A percentile compares a stretch with the other conserved stretches of the same genome.
Evolutionary conservation across 2,113 vertebrate genomes (phyloP).

Genomic region (Phoxinus phoxinus): DNA sequence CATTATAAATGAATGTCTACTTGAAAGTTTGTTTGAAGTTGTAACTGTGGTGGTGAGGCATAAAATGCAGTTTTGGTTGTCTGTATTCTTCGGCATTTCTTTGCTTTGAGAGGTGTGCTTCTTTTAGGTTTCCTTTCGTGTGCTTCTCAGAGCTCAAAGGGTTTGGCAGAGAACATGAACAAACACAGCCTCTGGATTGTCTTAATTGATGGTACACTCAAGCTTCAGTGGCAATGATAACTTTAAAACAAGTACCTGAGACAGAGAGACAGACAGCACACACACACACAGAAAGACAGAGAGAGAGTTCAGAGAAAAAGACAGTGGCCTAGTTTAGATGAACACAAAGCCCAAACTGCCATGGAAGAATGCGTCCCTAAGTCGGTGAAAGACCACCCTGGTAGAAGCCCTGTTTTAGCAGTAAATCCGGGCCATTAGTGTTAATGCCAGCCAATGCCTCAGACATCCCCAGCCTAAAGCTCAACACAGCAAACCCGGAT

Average conservation of each 20-base stretch:
- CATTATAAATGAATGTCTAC: constrained; percentile 14
- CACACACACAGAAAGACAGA: constrained; percentile 27
- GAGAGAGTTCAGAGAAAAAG: constrained; percentile 44
- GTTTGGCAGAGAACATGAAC: constrained; percentile 42
- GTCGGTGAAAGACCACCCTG: constrained; percentile 70
- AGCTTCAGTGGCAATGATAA: constrained; percentile 50
- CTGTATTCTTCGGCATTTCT: constrained; percentile 18
- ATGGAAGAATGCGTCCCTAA: constrained; percentile 68
- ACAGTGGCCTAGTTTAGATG: constrained; percentile 58
- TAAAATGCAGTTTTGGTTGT: constrained; percentile 16
- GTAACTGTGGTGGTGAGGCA: neutral
- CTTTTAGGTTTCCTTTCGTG: constrained; percentile 43
- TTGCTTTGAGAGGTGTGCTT: constrained; percentile 28
- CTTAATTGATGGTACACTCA: constrained; percentile 39
- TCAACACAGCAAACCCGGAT: constrained; percentile 52
- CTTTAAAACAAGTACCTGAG: constrained; percentile 39
- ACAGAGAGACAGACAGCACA: constrained; percentile 10
- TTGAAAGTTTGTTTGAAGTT: constrained; percentile 18
- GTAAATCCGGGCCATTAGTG: constrained; percentile 75
- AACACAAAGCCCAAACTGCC: constrained; percentile 64
- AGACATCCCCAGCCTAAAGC: constrained; percentile 71
- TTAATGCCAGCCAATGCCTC: constrained; percentile 72
- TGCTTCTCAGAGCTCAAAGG: constrained; percentile 34
- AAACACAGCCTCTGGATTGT: constrained; percentile 46
- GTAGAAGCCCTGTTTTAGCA: constrained; percentile 73